Base-by-base conservation (phyloP, 2,797 vertebrate genomes). In the Nannoperca australis region DNA sequence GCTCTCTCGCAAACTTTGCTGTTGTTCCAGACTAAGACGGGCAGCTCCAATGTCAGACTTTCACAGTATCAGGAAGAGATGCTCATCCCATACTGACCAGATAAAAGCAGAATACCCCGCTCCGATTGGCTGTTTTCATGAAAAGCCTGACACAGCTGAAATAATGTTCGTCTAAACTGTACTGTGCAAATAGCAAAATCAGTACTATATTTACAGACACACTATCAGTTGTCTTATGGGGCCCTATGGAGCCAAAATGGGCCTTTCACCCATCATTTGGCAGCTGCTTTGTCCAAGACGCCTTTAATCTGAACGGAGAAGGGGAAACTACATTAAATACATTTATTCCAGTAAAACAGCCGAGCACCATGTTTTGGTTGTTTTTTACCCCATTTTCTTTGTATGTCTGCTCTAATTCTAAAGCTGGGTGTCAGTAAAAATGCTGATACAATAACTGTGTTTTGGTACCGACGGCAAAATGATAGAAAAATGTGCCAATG, bases 101-200 rank as follows among this genome's bases (percentile, higher is more conserved):
- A 55, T 42, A 20, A 18, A 6, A 49, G 0, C n/a, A 27, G 5
- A 27, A 30, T 2, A 0, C 24, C 30, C 2, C 34, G 4, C 2
- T 70, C 44, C 74, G 73, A 88, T 83, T 91, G 78, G 81, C 42
- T 61, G 24, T 3, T 63, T 45, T 32, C 30, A 36, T 7, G 22
- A 27, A 69, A 72, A 71, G 17, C 53, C 64, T 66, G 64, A 79
- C 50, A 14, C 51, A 75, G 72, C 24, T 20, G 3, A 62, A 71
- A 27, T 53, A 27, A 64, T 9, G 24, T 65, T 30, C 2, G 14
- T 20, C 36, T 38, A 40, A 42, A 42, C 82, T 85, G 81, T 68
- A 74, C 14, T 64, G 44, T 60, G 71, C 38, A 85, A 73, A 87
- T 0, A 86, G 53, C 15, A 64, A 36, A 68, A 11, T 14, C 12